Evolutionary conservation across 2,797 vertebrate genomes (phyloP).

Genomic region (Aphelocoma californica): DNA sequence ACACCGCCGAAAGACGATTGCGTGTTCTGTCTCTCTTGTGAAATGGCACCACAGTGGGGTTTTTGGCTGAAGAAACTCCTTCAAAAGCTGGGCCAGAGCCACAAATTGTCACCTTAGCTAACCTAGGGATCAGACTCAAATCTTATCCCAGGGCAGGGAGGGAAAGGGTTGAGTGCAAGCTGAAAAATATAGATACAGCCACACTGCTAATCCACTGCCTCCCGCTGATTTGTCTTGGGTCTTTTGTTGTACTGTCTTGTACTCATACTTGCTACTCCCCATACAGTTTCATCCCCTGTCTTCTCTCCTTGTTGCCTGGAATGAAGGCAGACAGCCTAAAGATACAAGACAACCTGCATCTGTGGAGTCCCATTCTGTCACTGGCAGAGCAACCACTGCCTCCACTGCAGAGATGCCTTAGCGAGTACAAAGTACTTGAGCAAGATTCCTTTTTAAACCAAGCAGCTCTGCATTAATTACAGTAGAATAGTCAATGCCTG

Average conservation of each 20-base stretch:
- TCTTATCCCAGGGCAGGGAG: neutral
- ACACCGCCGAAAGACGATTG: accelerated
- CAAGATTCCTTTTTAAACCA: constrained; percentile 14
- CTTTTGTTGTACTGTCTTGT: neutral
- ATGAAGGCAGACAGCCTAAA: constrained; percentile 15
- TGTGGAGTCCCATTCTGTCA: neutral
- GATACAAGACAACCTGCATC: neutral
- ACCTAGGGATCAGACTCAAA: neutral
- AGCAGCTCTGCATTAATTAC: constrained; percentile 66
- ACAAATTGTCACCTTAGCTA: neutral
- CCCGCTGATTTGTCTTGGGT: neutral
- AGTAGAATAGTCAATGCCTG: constrained; percentile 59
- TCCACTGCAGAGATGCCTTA: neutral
- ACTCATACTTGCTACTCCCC: neutral
- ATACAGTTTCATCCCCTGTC: neutral
- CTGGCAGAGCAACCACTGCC: neutral
- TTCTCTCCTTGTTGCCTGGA: neutral
- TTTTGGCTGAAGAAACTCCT: neutral
- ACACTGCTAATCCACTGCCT: neutral
- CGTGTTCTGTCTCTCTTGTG: neutral
- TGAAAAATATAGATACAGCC: neutral
- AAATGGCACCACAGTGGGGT: neutral
- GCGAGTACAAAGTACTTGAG: neutral
- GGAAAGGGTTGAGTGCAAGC: neutral
- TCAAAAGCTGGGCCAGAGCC: neutral